Percentiles rank a stretch among this genome's conserved stretches.
phyloP scores from a whole-genome alignment of 64 coral and sea anemone genomes.

The Stichodactyla mertensii region DNA sequence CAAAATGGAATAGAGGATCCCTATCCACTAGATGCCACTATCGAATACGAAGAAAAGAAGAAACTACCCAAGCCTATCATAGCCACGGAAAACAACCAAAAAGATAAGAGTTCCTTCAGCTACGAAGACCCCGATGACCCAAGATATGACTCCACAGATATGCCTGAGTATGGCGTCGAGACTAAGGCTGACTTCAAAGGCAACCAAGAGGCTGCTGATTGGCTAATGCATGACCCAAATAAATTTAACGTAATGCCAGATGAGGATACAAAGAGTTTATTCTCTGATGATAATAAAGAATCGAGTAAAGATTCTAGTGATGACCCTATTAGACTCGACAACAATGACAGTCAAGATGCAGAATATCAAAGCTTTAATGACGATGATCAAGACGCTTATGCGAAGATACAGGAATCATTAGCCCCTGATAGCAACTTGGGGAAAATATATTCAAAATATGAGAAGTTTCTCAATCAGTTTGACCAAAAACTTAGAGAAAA shows the following conservation, averaged over 20 bases:
- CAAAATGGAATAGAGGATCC: conserved; percentile 73
- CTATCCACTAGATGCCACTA: conserved; percentile 50
- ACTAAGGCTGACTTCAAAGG: conserved; percentile 70
- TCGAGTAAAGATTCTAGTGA: background rate
- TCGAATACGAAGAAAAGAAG: conserved; percentile 42
- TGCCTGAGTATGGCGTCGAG: conserved; percentile 83
- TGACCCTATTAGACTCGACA: background rate
- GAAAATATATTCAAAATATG: conserved; percentile 27
- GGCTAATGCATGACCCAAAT: conserved; percentile 76
- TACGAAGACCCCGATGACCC: conserved; percentile 27
- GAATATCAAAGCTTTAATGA: background rate
- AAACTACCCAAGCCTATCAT: conserved; percentile 47
- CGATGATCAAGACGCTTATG: background rate
- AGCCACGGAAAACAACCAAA: conserved; percentile 30
- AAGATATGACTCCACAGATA: conserved; percentile 32
- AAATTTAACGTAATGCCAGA: conserved; percentile 54
- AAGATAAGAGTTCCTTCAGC: conserved; percentile 16
- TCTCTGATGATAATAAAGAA: conserved; percentile 12
- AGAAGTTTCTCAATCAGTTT: background rate
- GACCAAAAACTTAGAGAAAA: background rate
- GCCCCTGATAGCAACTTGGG: background rate
- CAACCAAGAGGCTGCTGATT: conserved; percentile 86
- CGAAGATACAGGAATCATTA: background rate
- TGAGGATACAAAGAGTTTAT: conserved; percentile 28
- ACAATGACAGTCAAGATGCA: background rate